Evolutionary conservation across 2,113 vertebrate genomes (phyloP), one percentile per base, ranked within the genome.

Genomic region (Myodes glareolus): DNA sequence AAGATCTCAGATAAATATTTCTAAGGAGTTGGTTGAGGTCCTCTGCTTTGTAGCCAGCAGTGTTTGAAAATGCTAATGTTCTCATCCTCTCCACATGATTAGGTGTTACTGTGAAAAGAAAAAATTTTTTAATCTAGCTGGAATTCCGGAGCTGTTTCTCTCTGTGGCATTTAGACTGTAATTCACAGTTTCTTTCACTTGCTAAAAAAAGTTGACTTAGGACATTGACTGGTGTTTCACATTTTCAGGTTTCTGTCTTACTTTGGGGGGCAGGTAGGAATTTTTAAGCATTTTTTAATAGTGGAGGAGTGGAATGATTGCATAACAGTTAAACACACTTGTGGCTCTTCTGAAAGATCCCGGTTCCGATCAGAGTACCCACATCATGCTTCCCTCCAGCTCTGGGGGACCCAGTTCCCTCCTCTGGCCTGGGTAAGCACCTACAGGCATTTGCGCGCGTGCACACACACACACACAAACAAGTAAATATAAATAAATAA

Each of bases 1-100:
- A 97, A 93, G 36, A 75, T 42, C n/a, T 47, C 72, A 45, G 58
- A 72, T 93, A 96, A 84, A 82, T 94, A 93, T 90, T 92, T 96
- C 61, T 47, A 90, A 88, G 90, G 52, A 92, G 25, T 82, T 19
- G 13, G 90, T 14, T 39, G 21, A 81, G 80, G 63, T 88, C 42
- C 31, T 89, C 87, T 95, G 25, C 39, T 81, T 78, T 45, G 8
- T 13, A 45, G 27, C 39, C 14, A 89, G 52, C 52, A 87, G 6
- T 52, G 29, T 93, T 81, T 97, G 95, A 52, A 92, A 97, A 95
- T 84, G 12, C 8, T 68, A 50, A 3, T 17, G 67, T 95, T 77
- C 39, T 39, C 14, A 58, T 11, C 68, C 17, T 16, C 33, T 93
- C 23, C 12, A 11, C 82, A 92, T 82, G 47, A 70, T 17, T 82